Base-by-base conservation (phyloP, 2,888 invertebrate genomes). In the Sesamia inferens region DNA sequence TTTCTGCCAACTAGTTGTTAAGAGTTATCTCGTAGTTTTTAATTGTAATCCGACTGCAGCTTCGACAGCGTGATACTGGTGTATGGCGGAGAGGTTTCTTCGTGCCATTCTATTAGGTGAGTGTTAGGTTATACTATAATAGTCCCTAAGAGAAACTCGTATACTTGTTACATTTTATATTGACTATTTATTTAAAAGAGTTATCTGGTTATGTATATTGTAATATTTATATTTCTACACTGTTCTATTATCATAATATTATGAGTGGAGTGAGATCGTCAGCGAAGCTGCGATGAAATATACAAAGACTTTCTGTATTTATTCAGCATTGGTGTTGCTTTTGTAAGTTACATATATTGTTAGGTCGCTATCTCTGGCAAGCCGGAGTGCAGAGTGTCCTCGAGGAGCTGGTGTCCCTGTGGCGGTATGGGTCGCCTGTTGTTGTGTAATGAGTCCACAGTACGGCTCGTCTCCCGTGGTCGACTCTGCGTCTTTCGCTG, bases 41-140 rank as follows among this genome's bases (percentile, higher is more conserved):
- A 87, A 87, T 78, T 79, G 79, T 76, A 81, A 86, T 87, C 88
- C 90, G 84, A 89, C 93, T 92, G 93, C 93, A 93, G 92, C 92
- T 92, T 90, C 90, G 90, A 87, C 79, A 76, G 80, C 63, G 76
- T 81, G 71, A n/a, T 55, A 65, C 65, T 55, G 31, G 70, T 76
- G 77, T 68, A 31, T 77, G 83, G 67, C 72, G 74, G 61, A 74
- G 54, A 54, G 51, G 59, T 71, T 5, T 69, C 68, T 75, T 61
- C 71, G 68, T 74, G 78, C 59, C 64, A 70, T 71, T 82, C 72
- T 74, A 65, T 76, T 39, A 47, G 58, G 19, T 75, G 73, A 62
- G 57, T 72, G 71, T 59, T 81, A 80, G 77, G 73, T 70, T 78
- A 82, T 73, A 67, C 76, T 68, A 65, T 73, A 72, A 66, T 86